Percentiles rank a stretch among this genome's conserved stretches.
Conservation (phyloP, 1,140 invertebrate species). For the Drosophila insularis region DNA sequence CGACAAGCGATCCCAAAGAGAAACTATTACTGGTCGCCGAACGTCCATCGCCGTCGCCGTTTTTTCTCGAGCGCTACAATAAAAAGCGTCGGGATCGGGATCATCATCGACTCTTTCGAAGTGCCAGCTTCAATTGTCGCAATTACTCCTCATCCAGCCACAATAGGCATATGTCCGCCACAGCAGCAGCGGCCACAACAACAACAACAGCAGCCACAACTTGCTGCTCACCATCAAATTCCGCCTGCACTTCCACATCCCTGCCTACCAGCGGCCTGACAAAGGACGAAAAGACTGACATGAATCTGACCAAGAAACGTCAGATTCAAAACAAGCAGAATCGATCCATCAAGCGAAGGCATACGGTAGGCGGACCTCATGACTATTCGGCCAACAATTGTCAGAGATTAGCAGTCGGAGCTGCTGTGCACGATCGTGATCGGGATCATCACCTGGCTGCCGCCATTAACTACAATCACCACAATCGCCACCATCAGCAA, state of each 20-base stretch:
- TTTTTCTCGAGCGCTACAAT: slow-evolving; percentile 82
- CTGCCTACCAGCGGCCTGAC: slow-evolving; percentile 84
- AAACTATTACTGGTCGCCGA: slow-evolving; percentile 63
- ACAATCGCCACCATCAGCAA: slow-evolving; percentile 71
- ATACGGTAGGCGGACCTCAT: slow-evolving; percentile 95
- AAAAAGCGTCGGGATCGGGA: slow-evolving; percentile 73
- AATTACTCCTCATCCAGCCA: slow-evolving; percentile 72
- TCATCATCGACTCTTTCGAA: slow-evolving; percentile 75
- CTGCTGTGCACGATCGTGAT: slow-evolving; percentile 4
- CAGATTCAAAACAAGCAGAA: slow-evolving; percentile 84
- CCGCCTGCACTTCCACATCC: slow-evolving; percentile 28
- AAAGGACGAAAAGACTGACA: slow-evolving; percentile 92
- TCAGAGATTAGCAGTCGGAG: slow-evolving; percentile 9
- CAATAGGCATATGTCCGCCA: slow-evolving; percentile 55
- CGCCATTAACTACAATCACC: slow-evolving; percentile 69
- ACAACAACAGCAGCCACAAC: slow-evolving; percentile 36
- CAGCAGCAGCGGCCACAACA: slow-evolving; percentile 21
- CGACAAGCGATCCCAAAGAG: slow-evolving; percentile 81
- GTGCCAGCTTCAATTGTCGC: slow-evolving; percentile 80
- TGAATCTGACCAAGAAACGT: slow-evolving; percentile 88
- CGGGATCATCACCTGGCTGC: slow-evolving; percentile 51
- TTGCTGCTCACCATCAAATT: slow-evolving; percentile 55
- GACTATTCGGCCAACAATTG: slow-evolving; percentile 84
- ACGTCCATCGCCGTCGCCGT: slow-evolving; percentile 65
- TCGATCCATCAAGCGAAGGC: slow-evolving; percentile 92